Percentiles rank a stretch among this genome's conserved stretches.
These are phyloP conservation scores for Actenoides hombroni DNA, from an alignment of 2,113 vertebrate species.

Conservation along the genomic window DNA sequence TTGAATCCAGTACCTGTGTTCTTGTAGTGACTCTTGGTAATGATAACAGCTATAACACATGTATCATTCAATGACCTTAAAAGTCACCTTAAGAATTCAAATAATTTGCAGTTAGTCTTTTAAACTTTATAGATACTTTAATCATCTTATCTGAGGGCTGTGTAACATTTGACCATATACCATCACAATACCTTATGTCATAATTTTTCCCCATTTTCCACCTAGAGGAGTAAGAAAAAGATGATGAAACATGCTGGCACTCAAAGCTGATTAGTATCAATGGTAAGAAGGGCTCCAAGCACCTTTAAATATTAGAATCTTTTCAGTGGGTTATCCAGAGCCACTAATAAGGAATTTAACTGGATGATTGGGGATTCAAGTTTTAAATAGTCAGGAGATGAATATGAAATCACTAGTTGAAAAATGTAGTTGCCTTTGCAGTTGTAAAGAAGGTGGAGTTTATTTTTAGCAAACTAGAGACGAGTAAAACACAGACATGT, in stretches of 20 bases:
- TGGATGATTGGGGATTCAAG: not conserved
- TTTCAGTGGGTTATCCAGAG: not conserved
- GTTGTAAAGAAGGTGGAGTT: not conserved
- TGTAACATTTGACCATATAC: not conserved
- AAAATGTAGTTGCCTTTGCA: not conserved
- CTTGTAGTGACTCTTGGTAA: not conserved
- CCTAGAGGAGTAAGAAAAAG: not conserved
- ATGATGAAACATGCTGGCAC: not conserved
- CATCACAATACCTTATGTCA: not conserved
- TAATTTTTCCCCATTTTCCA: not conserved
- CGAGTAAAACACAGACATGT: not conserved
- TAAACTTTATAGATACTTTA: not conserved
- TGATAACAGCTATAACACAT: not conserved
- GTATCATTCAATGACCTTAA: not conserved
- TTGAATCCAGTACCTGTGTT: not conserved
- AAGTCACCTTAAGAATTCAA: not conserved
- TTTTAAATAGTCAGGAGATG: not conserved
- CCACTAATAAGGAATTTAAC: not conserved
- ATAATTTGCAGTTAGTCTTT: not conserved
- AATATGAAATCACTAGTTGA: not conserved
- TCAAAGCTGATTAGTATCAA: not conserved
- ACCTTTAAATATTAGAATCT: not conserved
- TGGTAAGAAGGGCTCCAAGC: not conserved
- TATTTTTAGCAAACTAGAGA: not conserved
- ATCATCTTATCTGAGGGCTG: not conserved